phyloP scores from a whole-genome alignment of 2,888 invertebrate genomes.

The Cheilosia variabilis region DNA sequence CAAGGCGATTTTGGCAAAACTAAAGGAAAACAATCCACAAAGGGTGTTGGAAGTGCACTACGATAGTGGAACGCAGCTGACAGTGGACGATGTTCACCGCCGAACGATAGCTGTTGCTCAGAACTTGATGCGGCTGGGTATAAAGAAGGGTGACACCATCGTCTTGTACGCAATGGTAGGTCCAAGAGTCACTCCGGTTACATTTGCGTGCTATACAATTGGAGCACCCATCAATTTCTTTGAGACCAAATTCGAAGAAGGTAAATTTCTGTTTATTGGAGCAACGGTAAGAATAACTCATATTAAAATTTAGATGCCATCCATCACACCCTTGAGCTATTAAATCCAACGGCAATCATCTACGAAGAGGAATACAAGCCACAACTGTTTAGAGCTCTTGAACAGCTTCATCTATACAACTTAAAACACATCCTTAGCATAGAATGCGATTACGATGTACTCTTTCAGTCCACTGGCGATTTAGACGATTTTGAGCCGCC shows the following conservation, averaged over 20 bases:
- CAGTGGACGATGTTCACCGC: conserved; percentile 57
- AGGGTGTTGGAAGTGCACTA: conserved; percentile 73
- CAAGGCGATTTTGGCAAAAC: conserved; percentile 39
- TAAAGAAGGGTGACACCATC: conserved; percentile 69
- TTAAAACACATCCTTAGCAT: conserved; percentile 57
- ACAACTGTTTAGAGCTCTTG: conserved; percentile 47
- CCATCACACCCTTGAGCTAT: conserved; percentile 30
- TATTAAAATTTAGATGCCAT: conserved; percentile 58
- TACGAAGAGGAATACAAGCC: conserved; percentile 62
- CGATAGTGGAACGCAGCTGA: conserved; percentile 49
- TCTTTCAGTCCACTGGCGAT: conserved; percentile 9
- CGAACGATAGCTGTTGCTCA: conserved; percentile 64
- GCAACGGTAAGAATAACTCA: conserved; percentile 20
- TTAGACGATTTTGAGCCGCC: conserved; percentile 37
- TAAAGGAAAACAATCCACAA: conserved; percentile 36
- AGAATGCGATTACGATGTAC: conserved; percentile 17
- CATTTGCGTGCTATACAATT: conserved; percentile 69
- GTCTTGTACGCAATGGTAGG: conserved; percentile 69
- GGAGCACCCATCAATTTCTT: conserved; percentile 75
- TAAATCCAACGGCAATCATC: conserved; percentile 74
- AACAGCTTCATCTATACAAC: conserved; percentile 33
- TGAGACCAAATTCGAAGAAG: conserved; percentile 68
- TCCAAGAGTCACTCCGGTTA: conserved; percentile 54
- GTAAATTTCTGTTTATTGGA: conserved; percentile 47
- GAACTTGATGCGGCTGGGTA: conserved; percentile 65